These are phyloP conservation scores for Dolichomitus sp. DNA, from an alignment of 2,888 invertebrate species.

Conservation along the genomic window DNA sequence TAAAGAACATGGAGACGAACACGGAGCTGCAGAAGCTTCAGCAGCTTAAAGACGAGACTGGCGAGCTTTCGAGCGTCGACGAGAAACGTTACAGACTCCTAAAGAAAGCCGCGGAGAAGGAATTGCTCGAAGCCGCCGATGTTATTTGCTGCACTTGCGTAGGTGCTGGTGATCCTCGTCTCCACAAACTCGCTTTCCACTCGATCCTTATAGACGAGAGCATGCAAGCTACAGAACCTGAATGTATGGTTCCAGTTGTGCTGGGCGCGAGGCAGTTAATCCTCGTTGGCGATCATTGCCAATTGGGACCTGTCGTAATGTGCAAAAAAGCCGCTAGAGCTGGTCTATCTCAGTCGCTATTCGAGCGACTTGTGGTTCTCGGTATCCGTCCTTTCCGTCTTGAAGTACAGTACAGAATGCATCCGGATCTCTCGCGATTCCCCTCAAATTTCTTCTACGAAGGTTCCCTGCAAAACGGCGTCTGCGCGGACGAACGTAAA, in stretches of 20 bases:
- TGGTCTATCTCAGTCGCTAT: conserved; percentile 98
- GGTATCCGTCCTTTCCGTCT: conserved; percentile 98
- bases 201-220: conserved; percentile 99
- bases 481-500: conserved; percentile 98
- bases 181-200: conserved; percentile 97
- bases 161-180: conserved; percentile 98
- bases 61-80: conserved; percentile 98
- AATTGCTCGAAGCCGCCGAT: conserved; percentile 97
- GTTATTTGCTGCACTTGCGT: conserved; percentile 99
- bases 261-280: conserved; percentile 98
- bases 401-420: conserved; percentile 99
- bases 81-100: conserved; percentile 96
- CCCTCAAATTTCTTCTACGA: conserved; percentile 99
- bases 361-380: conserved; percentile 98
- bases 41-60: conserved; percentile 98
- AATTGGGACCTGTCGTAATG: conserved; percentile 99
- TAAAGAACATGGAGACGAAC: conserved; percentile 97
- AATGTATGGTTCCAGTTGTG: conserved; percentile 99
- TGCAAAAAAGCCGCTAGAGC: conserved; percentile 99
- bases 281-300: conserved; percentile 99
- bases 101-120: conserved; percentile 96
- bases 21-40: conserved; percentile 98
- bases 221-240: conserved; percentile 99
- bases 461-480: conserved; percentile 99
- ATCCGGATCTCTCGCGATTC: conserved; percentile 98